phyloP scores from a whole-genome alignment of 2,113 vertebrate species.

The Aphelocoma coerulescens region DNA sequence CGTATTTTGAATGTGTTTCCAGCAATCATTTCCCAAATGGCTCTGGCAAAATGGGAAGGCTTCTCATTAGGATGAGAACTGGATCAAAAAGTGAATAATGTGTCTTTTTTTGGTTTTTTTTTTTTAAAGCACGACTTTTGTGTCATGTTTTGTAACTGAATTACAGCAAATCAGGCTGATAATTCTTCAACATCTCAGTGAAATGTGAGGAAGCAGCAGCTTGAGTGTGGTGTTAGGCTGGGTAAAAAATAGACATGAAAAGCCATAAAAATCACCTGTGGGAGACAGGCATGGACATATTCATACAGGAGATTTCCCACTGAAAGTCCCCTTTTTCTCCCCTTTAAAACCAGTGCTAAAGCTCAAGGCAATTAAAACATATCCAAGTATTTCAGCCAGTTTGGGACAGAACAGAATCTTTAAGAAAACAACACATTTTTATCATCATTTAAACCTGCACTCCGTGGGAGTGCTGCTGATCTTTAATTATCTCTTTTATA shows the following conservation, averaged over 20 bases:
- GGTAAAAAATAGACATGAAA: not conserved
- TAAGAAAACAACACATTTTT: not conserved
- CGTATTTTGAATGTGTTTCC: not conserved
- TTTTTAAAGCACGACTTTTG: not conserved
- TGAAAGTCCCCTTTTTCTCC: not conserved
- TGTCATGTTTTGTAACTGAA: not conserved
- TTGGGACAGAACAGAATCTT: not conserved
- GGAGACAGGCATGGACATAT: not conserved
- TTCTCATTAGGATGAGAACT: not conserved
- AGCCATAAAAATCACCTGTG: not conserved
- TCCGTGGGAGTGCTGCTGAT: not conserved
- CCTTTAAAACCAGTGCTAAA: not conserved
- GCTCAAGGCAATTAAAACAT: not conserved
- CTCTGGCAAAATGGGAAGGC: not conserved
- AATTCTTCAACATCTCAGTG: not conserved
- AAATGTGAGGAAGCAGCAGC: not conserved
- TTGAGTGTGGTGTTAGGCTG: not conserved
- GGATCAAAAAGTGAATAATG: not conserved
- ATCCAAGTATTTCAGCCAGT: not conserved
- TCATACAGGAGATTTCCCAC: not conserved
- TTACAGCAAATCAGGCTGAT: not conserved
- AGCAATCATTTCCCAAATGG: not conserved
- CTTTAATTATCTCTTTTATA: slow-evolving; percentile 9
- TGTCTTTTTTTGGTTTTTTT: not conserved
- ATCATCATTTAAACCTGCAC: not conserved